Base-by-base conservation (phyloP, 2,113 vertebrate species). In the Poeciliopsis retropinna region DNA sequence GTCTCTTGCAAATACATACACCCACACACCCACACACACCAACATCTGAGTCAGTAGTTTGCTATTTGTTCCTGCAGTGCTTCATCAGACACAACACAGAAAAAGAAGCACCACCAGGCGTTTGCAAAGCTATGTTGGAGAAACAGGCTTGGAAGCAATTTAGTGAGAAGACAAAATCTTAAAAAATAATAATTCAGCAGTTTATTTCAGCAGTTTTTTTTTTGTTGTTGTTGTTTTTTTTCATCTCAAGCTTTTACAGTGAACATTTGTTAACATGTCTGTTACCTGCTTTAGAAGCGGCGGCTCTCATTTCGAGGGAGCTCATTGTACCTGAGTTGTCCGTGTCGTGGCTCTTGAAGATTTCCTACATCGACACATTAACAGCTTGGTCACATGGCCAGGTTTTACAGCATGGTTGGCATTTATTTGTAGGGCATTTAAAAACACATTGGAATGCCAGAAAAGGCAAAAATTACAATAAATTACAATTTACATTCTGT, bases 311-410 rank as follows among this genome's bases (percentile, higher is more conserved):
- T 76, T 93, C 92, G 9, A 85, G 86, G 62, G 88, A 84, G 79
- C 89, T 92, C 87, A 93, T 88, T 25, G 89, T 93, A 73, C 92
- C 92, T 27, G 92, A 93, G 74, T 73, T 72, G 85, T 93, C 92
- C 1, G 62, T 39, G 70, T 93, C 92, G 15, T 72, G 61, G 13
- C 25, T 70, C 62, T 82, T 87, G 78, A 92, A 93, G 86, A 93
- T 92, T 60, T 83, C 81, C 90, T 91, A 14, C 60, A 61, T 34
- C 8, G 11, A 70, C 28, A 15, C 51, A 57, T 57, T 25, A 57
- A 57, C 22, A 10, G 22, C 17, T 25, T 25, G 22, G n/a, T 57
- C 51, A 57, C 8, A n/a, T 10, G 51, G 8, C 3, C 51, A 57
- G 25, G 44, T 57, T 57, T 57, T n/a, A 17, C 5, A 51, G 47